phyloP scores from a whole-genome alignment of 2,888 invertebrate genomes.

The Steromphala cineraria region DNA sequence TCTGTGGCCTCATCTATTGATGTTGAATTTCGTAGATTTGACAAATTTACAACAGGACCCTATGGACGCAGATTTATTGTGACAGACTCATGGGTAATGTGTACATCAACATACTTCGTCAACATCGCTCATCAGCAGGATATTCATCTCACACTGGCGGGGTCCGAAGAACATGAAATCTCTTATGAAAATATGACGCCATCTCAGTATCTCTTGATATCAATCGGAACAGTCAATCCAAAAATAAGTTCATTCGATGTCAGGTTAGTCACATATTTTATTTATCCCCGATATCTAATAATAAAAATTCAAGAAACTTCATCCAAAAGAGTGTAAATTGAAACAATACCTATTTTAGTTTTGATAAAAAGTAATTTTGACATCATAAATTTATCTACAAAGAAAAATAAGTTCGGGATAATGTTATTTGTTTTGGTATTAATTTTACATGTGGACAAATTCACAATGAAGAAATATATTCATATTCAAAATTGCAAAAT shows the following conservation, averaged over 20 bases:
- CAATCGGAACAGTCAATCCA: constrained; percentile 77
- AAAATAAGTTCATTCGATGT: constrained; percentile 67
- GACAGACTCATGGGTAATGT: constrained; percentile 92
- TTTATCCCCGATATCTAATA: background rate
- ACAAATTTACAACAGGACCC: constrained; percentile 75
- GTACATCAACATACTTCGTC: constrained; percentile 85
- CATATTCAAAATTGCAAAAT: no score
- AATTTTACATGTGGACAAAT: no score
- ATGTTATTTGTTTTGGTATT: no score
- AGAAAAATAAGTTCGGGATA: no score
- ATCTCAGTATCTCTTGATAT: constrained; percentile 89
- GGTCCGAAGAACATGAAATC: constrained; percentile 79
- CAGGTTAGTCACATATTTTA: constrained; percentile 79
- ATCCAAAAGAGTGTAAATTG: no score
- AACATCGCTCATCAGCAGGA: constrained; percentile 86
- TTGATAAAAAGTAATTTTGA: no score
- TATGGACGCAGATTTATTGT: constrained; percentile 71
- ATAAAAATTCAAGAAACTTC: no score
- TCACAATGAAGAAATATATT: no score
- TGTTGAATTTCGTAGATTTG: constrained; percentile 82
- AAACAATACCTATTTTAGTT: no score
- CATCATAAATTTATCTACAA: no score
- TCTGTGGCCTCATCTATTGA: constrained; percentile 84
- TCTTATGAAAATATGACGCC: constrained; percentile 83
- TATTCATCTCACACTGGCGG: constrained; percentile 84